Conservation (phyloP, 2,797 vertebrate species). For the Otolemur crassicaudatus region DNA sequence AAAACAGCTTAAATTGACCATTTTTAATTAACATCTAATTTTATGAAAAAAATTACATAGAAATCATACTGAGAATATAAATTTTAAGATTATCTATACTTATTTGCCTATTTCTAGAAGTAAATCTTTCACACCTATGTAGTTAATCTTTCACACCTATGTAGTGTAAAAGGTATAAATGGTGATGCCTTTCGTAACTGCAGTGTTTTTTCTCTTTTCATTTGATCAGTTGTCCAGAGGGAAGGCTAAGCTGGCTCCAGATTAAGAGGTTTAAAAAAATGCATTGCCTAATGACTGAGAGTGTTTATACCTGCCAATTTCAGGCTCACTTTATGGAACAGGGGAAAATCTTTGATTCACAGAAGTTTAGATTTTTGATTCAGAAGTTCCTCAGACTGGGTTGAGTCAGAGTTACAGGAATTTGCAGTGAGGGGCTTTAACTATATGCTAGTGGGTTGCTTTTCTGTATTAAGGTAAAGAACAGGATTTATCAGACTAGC, state of each 20-base stretch:
- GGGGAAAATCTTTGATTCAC: neutral
- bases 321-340: neutral
- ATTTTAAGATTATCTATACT: conserved; percentile 15
- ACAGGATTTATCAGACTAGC: neutral
- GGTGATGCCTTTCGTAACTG: neutral
- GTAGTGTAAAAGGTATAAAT: neutral
- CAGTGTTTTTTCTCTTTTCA: neutral
- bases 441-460: neutral
- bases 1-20: neutral
- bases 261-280: neutral
- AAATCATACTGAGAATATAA: conserved; percentile 26
- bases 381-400: neutral
- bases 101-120: conserved; percentile 40
- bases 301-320: neutral
- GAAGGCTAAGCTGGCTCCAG: neutral
- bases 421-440: neutral
- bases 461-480: neutral
- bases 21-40: conserved; percentile 18
- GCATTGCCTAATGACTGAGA: neutral
- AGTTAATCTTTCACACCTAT: neutral
- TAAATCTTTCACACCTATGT: neutral
- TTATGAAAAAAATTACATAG: conserved; percentile 5
- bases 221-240: neutral
- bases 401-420: neutral
- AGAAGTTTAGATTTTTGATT: neutral